These are phyloP conservation scores for Rhynchonema sp. DNA, from an alignment of 2,888 invertebrate genomes.

Conservation along the genomic window DNA sequence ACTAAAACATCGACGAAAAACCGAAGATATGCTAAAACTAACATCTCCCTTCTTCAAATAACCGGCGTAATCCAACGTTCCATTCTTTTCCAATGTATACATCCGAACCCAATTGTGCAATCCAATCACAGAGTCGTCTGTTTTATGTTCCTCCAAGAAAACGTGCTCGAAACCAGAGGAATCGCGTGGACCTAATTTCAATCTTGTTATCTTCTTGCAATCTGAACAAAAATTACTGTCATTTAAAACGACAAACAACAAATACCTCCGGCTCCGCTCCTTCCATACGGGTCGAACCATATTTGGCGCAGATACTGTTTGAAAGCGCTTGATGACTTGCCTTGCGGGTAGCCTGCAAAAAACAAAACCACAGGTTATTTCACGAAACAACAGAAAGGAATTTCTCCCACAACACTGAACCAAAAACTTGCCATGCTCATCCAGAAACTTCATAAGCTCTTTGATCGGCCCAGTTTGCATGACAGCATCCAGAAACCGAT, in stretches of 20 bases:
- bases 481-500: neutral
- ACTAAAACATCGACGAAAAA: too few relatives aligned
- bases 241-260: too few relatives aligned
- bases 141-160: slow-evolving; percentile 53
- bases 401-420: neutral
- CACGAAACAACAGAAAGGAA: too few relatives aligned
- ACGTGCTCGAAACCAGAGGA: slow-evolving; percentile 77
- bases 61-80: slow-evolving; percentile 54
- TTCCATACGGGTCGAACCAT: slow-evolving; percentile 49
- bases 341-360: neutral
- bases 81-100: slow-evolving; percentile 38
- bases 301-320: slow-evolving; percentile 26
- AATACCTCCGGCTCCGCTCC: slow-evolving; percentile 39
- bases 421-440: neutral
- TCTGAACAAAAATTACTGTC: too few relatives aligned
- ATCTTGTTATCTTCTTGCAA: too few relatives aligned
- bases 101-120: slow-evolving; percentile 76
- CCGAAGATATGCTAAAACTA: too few relatives aligned
- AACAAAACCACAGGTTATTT: too few relatives aligned
- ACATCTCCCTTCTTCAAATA: slow-evolving; percentile 43
- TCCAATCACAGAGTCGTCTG: slow-evolving; percentile 46
- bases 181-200: too few relatives aligned
- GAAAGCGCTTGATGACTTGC: slow-evolving; percentile 11
- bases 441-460: neutral
- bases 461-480: neutral